Base-by-base conservation (phyloP, 2,888 invertebrate species). In the Acrobasis consociella region DNA sequence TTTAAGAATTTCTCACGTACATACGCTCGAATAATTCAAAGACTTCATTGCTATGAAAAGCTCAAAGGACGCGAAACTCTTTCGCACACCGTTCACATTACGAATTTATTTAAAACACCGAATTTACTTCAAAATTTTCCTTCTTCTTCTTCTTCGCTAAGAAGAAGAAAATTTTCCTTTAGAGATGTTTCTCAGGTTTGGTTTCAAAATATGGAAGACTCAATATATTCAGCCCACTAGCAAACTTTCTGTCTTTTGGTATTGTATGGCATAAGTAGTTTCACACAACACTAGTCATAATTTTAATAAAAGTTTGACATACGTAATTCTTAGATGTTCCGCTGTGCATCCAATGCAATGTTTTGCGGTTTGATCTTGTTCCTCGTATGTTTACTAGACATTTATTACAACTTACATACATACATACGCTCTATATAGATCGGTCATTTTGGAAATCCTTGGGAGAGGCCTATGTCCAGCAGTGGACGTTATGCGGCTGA, bases 1-100 rank as follows among this genome's bases (percentile, higher is more conserved):
- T 62, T 58, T 37, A 49, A 62, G 38, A 61, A 49, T 66, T 66
- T 58, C 62, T 64, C 56, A 64, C 55, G 62, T 58, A 62, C 52
- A 49, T 52, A 62, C 58, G 51, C 62, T 50, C 58, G 62, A 63
- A 62, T 64, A 65, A 65, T 65, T 65, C 62, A 65, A 62, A 64
- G 64, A 58, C 64, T 22, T 60, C 63, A 62, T 67, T 65, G 63
- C 58, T 52, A 46, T 52, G 16, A 52, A 52, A 62, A 58, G 51
- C 52, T 58, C 58, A 55, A 61, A 63, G 62, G 61, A 61, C 51
- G 46, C 55, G 49, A 31, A 49, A 15, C 49, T 49, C 37, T 37
- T 58, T 58, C 58, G 37, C 39, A 42, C 49, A 31, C 31, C 49
- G 49, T 49, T 37, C 37, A 31, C 49, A 49, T 58, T 42, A 42